phyloP scores from a whole-genome alignment of 2,888 invertebrate species.

The Hofmannophila pseudospretella region DNA sequence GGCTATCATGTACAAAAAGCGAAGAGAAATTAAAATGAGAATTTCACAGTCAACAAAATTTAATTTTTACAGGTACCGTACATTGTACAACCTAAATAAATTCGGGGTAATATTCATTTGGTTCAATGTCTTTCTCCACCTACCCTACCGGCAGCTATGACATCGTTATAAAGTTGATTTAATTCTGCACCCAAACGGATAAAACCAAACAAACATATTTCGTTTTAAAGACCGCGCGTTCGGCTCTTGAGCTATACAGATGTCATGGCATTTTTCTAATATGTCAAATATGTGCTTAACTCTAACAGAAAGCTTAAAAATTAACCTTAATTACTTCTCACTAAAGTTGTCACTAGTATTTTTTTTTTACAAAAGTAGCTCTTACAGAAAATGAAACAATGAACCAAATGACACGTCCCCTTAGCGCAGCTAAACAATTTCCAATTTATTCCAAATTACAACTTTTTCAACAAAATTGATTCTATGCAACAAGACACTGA shows the following conservation, averaged over 20 bases:
- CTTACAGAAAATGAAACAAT: conserved; percentile 7
- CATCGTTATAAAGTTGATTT: conserved; percentile 4
- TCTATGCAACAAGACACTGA: conserved; percentile 57
- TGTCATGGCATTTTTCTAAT: not conserved
- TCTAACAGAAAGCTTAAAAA: conserved; percentile 53
- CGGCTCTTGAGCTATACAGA: not conserved
- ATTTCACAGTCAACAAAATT: conserved; percentile 17
- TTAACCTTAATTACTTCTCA: conserved; percentile 52
- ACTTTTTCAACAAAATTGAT: conserved; percentile 64
- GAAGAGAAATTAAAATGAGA: conserved; percentile 24
- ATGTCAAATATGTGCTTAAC: conserved; percentile 35
- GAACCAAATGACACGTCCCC: conserved; percentile 14
- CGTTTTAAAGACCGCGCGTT: no score
- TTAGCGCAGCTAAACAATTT: conserved; percentile 25
- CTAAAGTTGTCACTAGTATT: conserved; percentile 51
- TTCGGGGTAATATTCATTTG: conserved; percentile 6
- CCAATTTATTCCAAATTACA: conserved; percentile 24
- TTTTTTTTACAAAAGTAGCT: conserved; percentile 9
- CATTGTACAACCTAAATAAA: conserved; percentile 4
- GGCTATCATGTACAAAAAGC: conserved; percentile 47
- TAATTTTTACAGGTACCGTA: conserved; percentile 2
- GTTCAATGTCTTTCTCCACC: conserved; percentile 4
- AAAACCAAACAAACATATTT: not conserved
- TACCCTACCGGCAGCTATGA: conserved; percentile 5
- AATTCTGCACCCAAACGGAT: no score